Percentiles rank a stretch among this genome's conserved stretches.
phyloP scores from a whole-genome alignment of 2,888 invertebrate genomes.

The Chalcosyrphus nemorum region DNA sequence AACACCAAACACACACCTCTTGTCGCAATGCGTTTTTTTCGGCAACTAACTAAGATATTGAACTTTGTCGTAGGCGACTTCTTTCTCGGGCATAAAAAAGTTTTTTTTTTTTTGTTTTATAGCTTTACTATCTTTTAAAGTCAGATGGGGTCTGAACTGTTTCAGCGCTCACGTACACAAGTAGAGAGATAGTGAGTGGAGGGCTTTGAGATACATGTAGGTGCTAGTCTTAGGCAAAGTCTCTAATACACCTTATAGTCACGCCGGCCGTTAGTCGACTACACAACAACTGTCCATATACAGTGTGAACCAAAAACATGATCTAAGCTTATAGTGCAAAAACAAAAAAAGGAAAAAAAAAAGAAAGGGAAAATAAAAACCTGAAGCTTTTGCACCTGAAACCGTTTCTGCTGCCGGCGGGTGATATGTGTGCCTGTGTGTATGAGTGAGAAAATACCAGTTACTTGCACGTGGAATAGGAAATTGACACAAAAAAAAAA shows the following conservation, averaged over 20 bases:
- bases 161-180: slow-evolving; percentile 3
- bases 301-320: slow-evolving; percentile 18
- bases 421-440: background rate
- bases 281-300: slow-evolving; percentile 10
- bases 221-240: slow-evolving; percentile 16
- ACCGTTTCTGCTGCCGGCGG: background rate
- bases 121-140: slow-evolving; percentile 32
- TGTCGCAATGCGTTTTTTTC: slow-evolving; percentile 65
- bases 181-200: slow-evolving; percentile 22
- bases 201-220: slow-evolving; percentile 30
- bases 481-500: slow-evolving; percentile 21
- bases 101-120: slow-evolving; percentile 13
- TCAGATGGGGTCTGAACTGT: slow-evolving; percentile 7
- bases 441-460: slow-evolving; percentile 11
- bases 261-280: slow-evolving; percentile 25
- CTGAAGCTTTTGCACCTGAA: slow-evolving; percentile 45
- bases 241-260: slow-evolving; percentile 8
- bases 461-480: slow-evolving; percentile 25
- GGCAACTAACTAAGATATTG: slow-evolving; percentile 60
- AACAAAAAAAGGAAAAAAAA: background rate
- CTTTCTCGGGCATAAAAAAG: slow-evolving; percentile 38
- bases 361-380: background rate
- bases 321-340: slow-evolving; percentile 29
- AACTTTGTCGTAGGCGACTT: slow-evolving; percentile 53
- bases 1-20: slow-evolving; percentile 57